These are phyloP conservation scores for Andrena bicolor DNA, from an alignment of 2,888 invertebrate genomes.

Conservation along the genomic window DNA sequence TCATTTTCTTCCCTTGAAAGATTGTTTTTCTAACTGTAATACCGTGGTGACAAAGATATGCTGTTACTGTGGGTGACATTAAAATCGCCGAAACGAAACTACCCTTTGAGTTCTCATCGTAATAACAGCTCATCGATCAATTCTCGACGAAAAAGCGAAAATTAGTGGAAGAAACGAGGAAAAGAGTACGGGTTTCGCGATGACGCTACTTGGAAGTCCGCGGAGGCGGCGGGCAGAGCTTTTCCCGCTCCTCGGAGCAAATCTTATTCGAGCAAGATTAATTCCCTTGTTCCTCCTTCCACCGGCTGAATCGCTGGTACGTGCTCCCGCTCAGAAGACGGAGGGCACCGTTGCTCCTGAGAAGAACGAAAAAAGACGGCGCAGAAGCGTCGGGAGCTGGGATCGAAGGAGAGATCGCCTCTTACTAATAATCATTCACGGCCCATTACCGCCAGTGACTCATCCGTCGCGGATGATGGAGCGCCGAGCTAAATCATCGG, in stretches of 20 bases:
- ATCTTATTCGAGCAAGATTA: constrained; percentile 66
- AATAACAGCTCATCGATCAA: constrained; percentile 28
- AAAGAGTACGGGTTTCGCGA: constrained; percentile 4
- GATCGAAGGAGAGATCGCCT: constrained; percentile 47
- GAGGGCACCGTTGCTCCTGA: neutral
- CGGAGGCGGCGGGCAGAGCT: constrained; percentile 33
- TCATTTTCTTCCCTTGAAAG: no score
- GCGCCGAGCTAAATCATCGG: constrained; percentile 70
- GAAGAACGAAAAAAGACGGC: constrained; percentile 31
- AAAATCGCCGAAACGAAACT: no score
- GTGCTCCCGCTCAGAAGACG: constrained; percentile 37
- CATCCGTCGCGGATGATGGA: constrained; percentile 62
- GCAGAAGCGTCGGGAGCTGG: neutral
- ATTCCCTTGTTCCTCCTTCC: constrained; percentile 51
- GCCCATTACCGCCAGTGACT: constrained; percentile 76
- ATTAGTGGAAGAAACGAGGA: neutral
- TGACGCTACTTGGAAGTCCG: constrained; percentile 46
- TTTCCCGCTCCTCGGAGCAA: constrained; percentile 36
- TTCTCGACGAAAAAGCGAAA: constrained; percentile 18
- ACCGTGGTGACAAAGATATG: no score
- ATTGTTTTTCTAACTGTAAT: no score
- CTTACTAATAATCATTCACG: constrained; percentile 75
- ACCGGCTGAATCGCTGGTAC: constrained; percentile 50
- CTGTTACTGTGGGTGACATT: no score
- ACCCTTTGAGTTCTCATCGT: neutral